Evolutionary conservation across 2,888 invertebrate genomes (phyloP).

Genomic region (Agrypnus murinus): DNA sequence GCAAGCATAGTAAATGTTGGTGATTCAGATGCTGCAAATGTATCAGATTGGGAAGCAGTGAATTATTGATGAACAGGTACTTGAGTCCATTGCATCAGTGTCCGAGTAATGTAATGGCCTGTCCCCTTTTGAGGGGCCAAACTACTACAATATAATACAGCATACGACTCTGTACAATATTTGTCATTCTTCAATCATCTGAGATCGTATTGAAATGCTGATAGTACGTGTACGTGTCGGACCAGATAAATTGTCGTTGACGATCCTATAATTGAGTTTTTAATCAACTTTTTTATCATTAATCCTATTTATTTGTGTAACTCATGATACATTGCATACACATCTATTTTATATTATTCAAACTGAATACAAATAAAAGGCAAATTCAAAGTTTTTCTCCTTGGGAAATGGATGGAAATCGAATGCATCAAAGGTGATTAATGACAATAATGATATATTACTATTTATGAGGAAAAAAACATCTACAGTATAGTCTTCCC

Average conservation of each 20-base stretch:
- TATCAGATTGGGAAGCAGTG: slow-evolving; percentile 67
- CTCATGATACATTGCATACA: too few species aligned
- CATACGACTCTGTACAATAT: slow-evolving; percentile 61
- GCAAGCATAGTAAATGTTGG: slow-evolving; percentile 47
- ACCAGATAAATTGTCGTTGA: slow-evolving; percentile 38
- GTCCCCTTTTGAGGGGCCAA: slow-evolving; percentile 57
- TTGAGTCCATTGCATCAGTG: slow-evolving; percentile 64
- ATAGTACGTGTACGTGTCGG: too few species aligned
- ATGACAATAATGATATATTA: too few species aligned
- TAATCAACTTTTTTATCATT: too few species aligned
- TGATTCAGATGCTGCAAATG: slow-evolving; percentile 68
- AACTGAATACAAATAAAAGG: too few species aligned
- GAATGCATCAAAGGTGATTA: too few species aligned
- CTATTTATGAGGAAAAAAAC: too few species aligned
- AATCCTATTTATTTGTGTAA: too few species aligned
- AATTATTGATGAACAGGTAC: slow-evolving; percentile 71
- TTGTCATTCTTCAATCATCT: slow-evolving; percentile 66
- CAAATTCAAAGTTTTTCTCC: too few species aligned
- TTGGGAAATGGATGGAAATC: too few species aligned
- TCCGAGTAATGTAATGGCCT: slow-evolving; percentile 62
- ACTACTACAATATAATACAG: slow-evolving; percentile 60
- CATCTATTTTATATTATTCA: too few species aligned
- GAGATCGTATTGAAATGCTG: slow-evolving; percentile 40
- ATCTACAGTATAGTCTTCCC: too few species aligned
- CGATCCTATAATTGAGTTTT: not conserved